These are phyloP conservation scores for Phalanger gymnotis DNA, from an alignment of 2,797 vertebrate genomes.

Conservation along the genomic window DNA sequence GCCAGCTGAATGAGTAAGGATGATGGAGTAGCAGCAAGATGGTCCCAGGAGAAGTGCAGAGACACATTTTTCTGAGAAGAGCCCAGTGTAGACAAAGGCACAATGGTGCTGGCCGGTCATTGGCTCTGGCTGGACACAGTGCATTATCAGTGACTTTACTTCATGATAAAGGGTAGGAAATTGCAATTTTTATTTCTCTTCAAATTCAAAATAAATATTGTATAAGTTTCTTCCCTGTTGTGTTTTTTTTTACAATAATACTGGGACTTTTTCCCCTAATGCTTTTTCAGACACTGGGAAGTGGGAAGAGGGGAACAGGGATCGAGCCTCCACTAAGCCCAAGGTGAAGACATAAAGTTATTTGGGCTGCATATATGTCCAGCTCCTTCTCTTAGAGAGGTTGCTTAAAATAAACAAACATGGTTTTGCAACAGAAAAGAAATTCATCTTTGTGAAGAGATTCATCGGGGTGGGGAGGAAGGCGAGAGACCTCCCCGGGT, in stretches of 20 bases:
- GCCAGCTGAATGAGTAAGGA: conserved; percentile 86
- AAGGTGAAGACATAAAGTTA: neutral
- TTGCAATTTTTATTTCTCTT: conserved; percentile 28
- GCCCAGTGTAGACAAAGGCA: neutral
- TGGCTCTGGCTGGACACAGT: neutral
- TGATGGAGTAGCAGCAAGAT: neutral
- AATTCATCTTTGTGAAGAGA: neutral
- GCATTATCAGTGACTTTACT: neutral
- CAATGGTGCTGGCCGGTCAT: neutral
- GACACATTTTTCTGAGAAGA: neutral
- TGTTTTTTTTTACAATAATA: neutral
- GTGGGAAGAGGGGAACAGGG: neutral
- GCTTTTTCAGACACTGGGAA: neutral
- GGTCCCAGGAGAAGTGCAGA: neutral
- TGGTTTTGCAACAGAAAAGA: neutral
- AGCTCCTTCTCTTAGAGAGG: neutral
- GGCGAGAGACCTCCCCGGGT: neutral
- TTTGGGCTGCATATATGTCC: too few relatives aligned
- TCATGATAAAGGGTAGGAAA: neutral
- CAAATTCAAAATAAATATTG: conserved; percentile 62
- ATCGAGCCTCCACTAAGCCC: neutral
- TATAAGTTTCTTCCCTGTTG: neutral
- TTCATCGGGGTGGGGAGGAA: too few relatives aligned
- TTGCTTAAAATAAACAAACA: neutral
- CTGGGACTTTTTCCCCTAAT: neutral